Percentiles rank a stretch among this genome's conserved stretches.
Evolutionary conservation across 2,113 vertebrate genomes (phyloP).

Genomic region (Albula glossodonta): DNA sequence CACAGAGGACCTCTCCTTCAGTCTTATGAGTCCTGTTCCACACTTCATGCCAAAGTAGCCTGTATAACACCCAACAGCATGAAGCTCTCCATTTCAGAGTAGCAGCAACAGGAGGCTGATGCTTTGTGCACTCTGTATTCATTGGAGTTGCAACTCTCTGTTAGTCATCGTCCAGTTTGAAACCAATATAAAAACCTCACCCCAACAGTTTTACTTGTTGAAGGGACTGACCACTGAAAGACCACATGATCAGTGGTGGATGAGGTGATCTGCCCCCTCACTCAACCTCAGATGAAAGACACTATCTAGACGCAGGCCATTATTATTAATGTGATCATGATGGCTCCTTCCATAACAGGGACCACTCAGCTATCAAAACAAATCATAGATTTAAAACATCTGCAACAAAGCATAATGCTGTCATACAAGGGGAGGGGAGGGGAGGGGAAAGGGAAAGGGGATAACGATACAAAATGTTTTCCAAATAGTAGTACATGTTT

Average conservation of each 20-base stretch:
- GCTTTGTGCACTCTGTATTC: too few species aligned
- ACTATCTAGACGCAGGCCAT: neutral
- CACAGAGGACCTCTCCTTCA: neutral
- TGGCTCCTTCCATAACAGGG: neutral
- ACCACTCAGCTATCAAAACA: neutral
- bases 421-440: neutral
- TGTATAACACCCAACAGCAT: too few species aligned
- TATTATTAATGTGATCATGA: neutral
- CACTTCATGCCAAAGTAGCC: neutral
- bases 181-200: neutral
- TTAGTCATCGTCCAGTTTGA: too few species aligned
- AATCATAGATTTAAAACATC: neutral
- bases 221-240: neutral
- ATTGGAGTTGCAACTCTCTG: too few species aligned
- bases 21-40: neutral
- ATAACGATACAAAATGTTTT: neutral
- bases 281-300: neutral
- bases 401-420: neutral
- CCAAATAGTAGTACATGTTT: neutral
- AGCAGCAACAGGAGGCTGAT: neutral
- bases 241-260: neutral
- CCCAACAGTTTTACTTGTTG: neutral
- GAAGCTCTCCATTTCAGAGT: too few species aligned
- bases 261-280: neutral
- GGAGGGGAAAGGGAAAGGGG: neutral